Percentiles rank a stretch among this genome's conserved stretches.
phyloP scores from a whole-genome alignment of 1,140 invertebrate genomes.

The Amyelois transitella region DNA sequence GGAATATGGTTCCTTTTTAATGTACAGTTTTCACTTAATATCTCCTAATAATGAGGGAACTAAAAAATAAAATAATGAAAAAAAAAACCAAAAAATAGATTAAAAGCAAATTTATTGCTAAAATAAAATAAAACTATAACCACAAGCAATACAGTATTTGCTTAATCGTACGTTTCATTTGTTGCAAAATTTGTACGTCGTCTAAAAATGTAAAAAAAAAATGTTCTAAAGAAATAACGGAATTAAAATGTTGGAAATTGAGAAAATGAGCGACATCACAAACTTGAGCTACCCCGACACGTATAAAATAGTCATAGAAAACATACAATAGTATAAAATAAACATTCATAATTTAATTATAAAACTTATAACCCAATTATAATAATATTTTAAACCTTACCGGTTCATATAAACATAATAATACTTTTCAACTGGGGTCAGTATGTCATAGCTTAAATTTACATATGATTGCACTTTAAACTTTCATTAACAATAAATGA shows the following conservation, averaged over 20 bases:
- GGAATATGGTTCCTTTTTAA: constrained; percentile 74
- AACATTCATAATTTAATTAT: constrained; percentile 69
- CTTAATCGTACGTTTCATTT: constrained; percentile 46
- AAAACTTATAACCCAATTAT: constrained; percentile 66
- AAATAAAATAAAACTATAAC: constrained; percentile 71
- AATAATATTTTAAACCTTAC: constrained; percentile 71
- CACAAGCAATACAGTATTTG: constrained; percentile 62
- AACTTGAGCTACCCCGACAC: constrained; percentile 35
- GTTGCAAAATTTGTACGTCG: constrained; percentile 56
- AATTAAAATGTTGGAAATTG: background rate
- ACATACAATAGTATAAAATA: constrained; percentile 65
- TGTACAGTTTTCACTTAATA: constrained; percentile 54
- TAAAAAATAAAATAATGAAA: constrained; percentile 59
- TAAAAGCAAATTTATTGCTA: constrained; percentile 76
- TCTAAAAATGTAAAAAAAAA: constrained; percentile 42
- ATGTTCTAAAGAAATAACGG: constrained; percentile 13
- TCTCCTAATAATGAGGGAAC: constrained; percentile 31
- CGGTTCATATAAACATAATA: constrained; percentile 72
- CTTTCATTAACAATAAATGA: constrained; percentile 65
- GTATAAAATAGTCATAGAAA: constrained; percentile 50
- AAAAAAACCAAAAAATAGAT: constrained; percentile 60
- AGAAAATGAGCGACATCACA: constrained; percentile 20
- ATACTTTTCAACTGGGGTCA: constrained; percentile 70
- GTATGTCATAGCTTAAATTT: constrained; percentile 58
- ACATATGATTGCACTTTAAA: constrained; percentile 70